Evolutionary conservation across 2,888 invertebrate genomes (phyloP), one percentile per base, ranked within the genome.

Genomic region (Nowickia ferox): DNA sequence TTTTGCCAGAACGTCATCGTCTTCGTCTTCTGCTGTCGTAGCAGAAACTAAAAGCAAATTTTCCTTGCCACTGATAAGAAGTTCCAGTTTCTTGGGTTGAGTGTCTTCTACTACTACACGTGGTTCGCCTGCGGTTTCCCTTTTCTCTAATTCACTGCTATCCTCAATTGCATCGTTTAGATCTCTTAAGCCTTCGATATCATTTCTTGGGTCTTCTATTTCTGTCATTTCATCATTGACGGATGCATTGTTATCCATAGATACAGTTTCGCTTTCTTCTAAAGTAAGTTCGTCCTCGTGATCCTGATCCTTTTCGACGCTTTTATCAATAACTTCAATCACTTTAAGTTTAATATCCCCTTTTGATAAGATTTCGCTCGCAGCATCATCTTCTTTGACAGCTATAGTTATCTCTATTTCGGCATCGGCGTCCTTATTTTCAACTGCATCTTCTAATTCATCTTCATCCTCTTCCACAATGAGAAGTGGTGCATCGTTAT

Each of bases 231-330:
- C 86, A 51, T 88, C 88, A 63, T 84, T 87, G 48, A 87, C 78
- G 15, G 88, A 88, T 4, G 88, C 82, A 86, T 89, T 88, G 55
- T 89, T 88, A 53, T 89, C 89, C 87, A 88, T 89, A 2, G 88
- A 89, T 66, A 88, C 87, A 6, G 87, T 88, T 77, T 89, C 89
- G 69, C 88, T 87, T 66, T 88, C 88, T 53, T 88, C 88, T 42
- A 88, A 83, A n/a, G 88, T 88, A 13, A 86, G 51, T 30, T 87
- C 87, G 55, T 87, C 87, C 30, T 83, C 87, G 42, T 40, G 84
- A n/a, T 86, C 79, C 8, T 75, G 78, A 19, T 68, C 63, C 15
- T 63, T 71, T 38, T 66, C 84, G 0, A 6, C 38, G 11, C 68
- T 76, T 30, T 84, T 72, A 15, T 77, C 75, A 1, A 42, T 82